Percentiles rank a stretch among this genome's conserved stretches.
These are phyloP conservation scores for Crematogaster levior DNA, from an alignment of 2,888 invertebrate genomes.

Conservation along the genomic window DNA sequence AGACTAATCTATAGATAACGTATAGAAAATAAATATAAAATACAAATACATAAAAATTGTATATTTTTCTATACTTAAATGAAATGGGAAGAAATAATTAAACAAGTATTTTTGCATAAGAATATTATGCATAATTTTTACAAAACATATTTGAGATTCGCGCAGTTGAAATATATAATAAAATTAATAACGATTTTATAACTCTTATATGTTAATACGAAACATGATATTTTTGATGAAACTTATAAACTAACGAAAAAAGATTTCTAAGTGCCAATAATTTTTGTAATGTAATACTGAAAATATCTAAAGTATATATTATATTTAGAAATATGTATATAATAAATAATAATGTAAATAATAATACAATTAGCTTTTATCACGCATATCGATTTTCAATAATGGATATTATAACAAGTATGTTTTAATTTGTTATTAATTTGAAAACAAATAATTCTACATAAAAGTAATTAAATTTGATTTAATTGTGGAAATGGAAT, in stretches of 20 bases:
- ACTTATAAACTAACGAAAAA: background rate
- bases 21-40: constrained; percentile 31
- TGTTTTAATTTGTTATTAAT: background rate
- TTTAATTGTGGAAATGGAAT: background rate
- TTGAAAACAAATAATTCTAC: background rate
- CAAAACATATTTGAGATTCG: constrained; percentile 4
- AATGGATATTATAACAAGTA: background rate
- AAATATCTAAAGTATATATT: background rate
- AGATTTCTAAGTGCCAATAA: background rate
- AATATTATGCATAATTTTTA: constrained; percentile 8
- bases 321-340: background rate
- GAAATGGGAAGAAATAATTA: background rate
- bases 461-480: background rate
- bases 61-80: constrained; percentile 22
- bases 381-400: background rate
- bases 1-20: no score
- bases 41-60: constrained; percentile 8
- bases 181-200: background rate
- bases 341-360: background rate
- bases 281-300: constrained; percentile 26
- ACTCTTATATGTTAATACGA: background rate
- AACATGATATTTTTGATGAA: background rate
- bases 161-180: background rate
- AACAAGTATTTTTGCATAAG: background rate
- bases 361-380: constrained; percentile 18